A percentile compares a stretch with the other conserved stretches of the same genome.
phyloP scores from a whole-genome alignment of 2,888 invertebrate species.

The Synergus japonicus region DNA sequence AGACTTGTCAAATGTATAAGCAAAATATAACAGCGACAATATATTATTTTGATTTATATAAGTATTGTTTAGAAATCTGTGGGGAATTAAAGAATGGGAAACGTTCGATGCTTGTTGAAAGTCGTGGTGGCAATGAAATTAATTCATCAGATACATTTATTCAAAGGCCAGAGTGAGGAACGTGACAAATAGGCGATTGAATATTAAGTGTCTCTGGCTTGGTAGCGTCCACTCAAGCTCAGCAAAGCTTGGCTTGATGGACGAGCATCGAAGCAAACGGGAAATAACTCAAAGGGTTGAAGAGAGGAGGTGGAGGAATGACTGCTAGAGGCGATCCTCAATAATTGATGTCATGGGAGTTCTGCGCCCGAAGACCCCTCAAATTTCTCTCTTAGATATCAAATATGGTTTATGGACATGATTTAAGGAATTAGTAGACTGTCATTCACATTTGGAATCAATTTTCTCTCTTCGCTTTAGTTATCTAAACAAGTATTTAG shows the following conservation, averaged over 20 bases:
- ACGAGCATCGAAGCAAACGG: slow-evolving; percentile 16
- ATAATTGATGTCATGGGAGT: slow-evolving; percentile 37
- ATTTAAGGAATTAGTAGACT: slow-evolving; percentile 5
- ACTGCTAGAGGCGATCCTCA: slow-evolving; percentile 20
- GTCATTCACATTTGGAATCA: slow-evolving; percentile 4
- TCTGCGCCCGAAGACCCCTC: slow-evolving; percentile 14
- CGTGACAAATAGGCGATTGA: slow-evolving; percentile 36
- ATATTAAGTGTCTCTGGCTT: slow-evolving; percentile 33
- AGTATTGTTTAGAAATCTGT: neutral
- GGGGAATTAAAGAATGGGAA: neutral
- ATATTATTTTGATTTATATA: neutral
- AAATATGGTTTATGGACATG: slow-evolving; percentile 17
- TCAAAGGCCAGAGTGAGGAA: slow-evolving; percentile 27
- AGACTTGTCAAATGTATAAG: neutral
- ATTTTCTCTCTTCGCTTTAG: neutral
- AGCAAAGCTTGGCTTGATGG: slow-evolving; percentile 12
- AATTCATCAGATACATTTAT: slow-evolving; percentile 36
- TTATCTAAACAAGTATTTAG: too few species aligned
- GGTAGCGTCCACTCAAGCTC: slow-evolving; percentile 26
- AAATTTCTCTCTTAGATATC: slow-evolving; percentile 22
- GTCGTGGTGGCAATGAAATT: slow-evolving; percentile 29
- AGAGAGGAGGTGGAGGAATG: neutral
- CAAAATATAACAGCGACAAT: neutral
- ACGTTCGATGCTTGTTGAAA: neutral
- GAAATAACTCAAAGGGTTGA: slow-evolving; percentile 1